phyloP scores from a whole-genome alignment of 2,888 invertebrate genomes.

The Hemaris fuciformis region DNA sequence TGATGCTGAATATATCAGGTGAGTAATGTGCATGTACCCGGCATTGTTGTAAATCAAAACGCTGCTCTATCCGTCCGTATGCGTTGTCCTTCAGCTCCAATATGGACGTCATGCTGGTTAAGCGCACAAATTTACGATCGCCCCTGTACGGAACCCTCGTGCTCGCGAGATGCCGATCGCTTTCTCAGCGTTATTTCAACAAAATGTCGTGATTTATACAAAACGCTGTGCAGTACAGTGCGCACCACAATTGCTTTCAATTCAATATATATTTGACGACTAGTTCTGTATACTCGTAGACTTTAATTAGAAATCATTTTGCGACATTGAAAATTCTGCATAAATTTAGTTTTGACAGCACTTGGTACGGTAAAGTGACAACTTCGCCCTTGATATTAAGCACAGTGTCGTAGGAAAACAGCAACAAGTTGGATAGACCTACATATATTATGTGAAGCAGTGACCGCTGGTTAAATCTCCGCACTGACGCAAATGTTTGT shows the following conservation, averaged over 20 bases:
- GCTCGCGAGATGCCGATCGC: constrained; percentile 70
- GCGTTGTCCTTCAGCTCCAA: constrained; percentile 53
- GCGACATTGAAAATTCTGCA: too few species aligned
- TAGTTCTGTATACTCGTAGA: neutral
- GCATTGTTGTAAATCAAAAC: constrained; percentile 66
- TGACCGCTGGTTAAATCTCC: too few species aligned
- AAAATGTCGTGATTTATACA: constrained; percentile 78
- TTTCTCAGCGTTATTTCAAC: constrained; percentile 74
- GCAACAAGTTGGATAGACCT: too few species aligned
- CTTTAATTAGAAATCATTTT: neutral
- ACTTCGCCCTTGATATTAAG: too few species aligned
- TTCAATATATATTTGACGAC: neutral
- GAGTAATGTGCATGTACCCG: constrained; percentile 42
- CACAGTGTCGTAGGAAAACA: too few species aligned
- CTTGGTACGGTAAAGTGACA: too few species aligned
- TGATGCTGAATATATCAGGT: constrained; percentile 48
- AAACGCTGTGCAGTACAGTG: constrained; percentile 32
- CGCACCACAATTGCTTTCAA: neutral
- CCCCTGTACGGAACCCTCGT: constrained; percentile 60
- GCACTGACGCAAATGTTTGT: too few species aligned
- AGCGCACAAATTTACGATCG: constrained; percentile 79
- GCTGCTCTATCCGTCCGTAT: constrained; percentile 65
- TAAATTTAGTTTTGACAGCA: too few species aligned
- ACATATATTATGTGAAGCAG: too few species aligned
- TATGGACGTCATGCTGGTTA: constrained; percentile 72